Evolutionary conservation across 2,888 invertebrate genomes (phyloP).

Genomic region (Leucophenga montana): DNA sequence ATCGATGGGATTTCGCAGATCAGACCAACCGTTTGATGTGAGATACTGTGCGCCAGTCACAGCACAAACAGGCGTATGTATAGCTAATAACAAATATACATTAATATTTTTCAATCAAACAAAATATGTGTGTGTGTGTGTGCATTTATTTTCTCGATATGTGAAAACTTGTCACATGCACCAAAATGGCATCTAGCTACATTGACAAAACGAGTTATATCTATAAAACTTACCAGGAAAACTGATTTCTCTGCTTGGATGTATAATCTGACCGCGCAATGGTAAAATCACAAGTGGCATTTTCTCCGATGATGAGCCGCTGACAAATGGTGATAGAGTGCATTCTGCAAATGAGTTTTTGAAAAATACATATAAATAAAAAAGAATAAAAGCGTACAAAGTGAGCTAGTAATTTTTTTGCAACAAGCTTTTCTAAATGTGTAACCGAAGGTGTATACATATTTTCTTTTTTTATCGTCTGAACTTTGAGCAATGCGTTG

Average conservation of each 20-base stretch:
- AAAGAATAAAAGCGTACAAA: no score
- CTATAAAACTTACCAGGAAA: slow-evolving; percentile 77
- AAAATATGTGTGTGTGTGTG: slow-evolving; percentile 9
- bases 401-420: background rate
- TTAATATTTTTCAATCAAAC: slow-evolving; percentile 14
- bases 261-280: slow-evolving; percentile 88
- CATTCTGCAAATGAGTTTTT: slow-evolving; percentile 78
- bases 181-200: background rate
- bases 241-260: slow-evolving; percentile 89
- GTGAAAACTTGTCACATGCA: slow-evolving; percentile 1
- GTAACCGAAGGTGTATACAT: background rate
- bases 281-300: slow-evolving; percentile 91
- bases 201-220: background rate
- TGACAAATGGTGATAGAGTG: slow-evolving; percentile 84
- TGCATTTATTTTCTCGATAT: background rate
- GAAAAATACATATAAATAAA: slow-evolving; percentile 22
- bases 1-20: slow-evolving; percentile 83
- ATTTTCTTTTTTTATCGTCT: background rate
- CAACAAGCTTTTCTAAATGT: background rate
- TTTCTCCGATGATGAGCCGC: slow-evolving; percentile 82
- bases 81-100: slow-evolving; percentile 75
- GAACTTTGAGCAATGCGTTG: background rate
- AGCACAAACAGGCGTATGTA: slow-evolving; percentile 86
- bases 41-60: slow-evolving; percentile 89
- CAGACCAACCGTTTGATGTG: slow-evolving; percentile 85